Evolutionary conservation across 2,888 invertebrate genomes (phyloP).

Genomic region (Erpobdella octoculata): DNA sequence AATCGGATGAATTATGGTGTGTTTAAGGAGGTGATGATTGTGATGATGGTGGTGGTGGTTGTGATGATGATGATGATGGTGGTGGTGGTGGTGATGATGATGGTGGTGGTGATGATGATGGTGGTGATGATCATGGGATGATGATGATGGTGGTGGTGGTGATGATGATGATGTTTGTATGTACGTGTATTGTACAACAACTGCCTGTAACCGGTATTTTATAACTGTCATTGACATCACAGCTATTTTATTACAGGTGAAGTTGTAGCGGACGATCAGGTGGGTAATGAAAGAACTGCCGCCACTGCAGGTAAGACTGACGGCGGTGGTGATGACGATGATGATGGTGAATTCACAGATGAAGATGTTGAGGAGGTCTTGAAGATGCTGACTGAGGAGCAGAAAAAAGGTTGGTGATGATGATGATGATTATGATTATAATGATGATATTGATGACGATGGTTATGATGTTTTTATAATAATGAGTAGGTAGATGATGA

Average conservation of each 20-base stretch:
- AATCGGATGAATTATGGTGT: not conserved
- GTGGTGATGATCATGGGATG: not conserved
- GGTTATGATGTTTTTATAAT: not conserved
- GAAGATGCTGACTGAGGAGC: not conserved
- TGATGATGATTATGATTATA: not conserved
- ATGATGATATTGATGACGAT: not conserved
- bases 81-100: constrained; percentile 16
- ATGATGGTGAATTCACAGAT: not conserved
- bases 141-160: constrained; percentile 6
- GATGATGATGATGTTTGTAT: not conserved
- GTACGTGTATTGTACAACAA: not conserved
- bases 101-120: constrained; percentile 19
- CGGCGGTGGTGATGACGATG: not conserved
- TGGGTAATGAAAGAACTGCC: no score
- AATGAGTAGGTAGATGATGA: not conserved
- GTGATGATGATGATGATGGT: constrained; percentile 14
- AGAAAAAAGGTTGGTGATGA: not conserved
- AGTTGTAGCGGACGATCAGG: no score
- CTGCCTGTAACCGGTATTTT: not conserved
- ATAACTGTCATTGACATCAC: not conserved
- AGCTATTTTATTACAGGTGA: not conserved
- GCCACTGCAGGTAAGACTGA: no score
- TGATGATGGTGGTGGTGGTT: no score
- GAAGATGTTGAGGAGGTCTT: not conserved
- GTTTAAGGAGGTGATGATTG: not conserved